A percentile compares a stretch with the other conserved stretches of the same genome.
These are phyloP conservation scores for Grus americana DNA, from an alignment of 2,113 vertebrate species.

Conservation along the genomic window DNA sequence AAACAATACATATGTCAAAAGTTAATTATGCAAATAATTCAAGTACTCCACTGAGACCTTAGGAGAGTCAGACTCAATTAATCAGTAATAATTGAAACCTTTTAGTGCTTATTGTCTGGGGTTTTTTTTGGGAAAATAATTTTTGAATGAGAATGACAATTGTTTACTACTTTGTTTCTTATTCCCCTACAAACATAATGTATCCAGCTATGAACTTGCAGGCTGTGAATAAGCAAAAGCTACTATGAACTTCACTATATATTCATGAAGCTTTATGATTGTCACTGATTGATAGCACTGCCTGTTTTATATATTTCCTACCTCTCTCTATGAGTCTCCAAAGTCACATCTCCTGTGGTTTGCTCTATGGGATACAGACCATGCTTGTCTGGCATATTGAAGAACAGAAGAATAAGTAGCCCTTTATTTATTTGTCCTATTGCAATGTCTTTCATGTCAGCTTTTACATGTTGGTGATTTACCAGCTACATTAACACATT, in stretches of 20 bases:
- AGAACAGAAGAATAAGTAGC: neutral
- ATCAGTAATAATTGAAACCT: neutral
- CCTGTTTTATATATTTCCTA: neutral
- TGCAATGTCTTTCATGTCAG: neutral
- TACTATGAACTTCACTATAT: neutral
- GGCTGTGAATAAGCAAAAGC: neutral
- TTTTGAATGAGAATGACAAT: neutral
- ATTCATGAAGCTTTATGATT: neutral
- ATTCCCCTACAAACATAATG: neutral
- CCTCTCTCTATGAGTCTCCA: neutral
- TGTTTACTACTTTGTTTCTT: neutral
- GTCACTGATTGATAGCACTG: neutral
- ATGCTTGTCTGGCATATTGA: neutral
- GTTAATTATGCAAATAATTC: slow-evolving; percentile 29
- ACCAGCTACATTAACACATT: neutral
- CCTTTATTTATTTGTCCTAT: neutral
- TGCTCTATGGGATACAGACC: neutral
- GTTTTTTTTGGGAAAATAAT: neutral
- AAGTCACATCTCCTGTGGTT: neutral
- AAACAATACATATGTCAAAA: neutral
- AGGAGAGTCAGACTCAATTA: slow-evolving; percentile 1
- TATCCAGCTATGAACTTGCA: neutral
- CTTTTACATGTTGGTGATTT: neutral
- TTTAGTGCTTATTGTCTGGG: neutral
- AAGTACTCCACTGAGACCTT: neutral